These are phyloP conservation scores for Poecile atricapillus DNA, from an alignment of 2,113 vertebrate genomes.

Conservation along the genomic window DNA sequence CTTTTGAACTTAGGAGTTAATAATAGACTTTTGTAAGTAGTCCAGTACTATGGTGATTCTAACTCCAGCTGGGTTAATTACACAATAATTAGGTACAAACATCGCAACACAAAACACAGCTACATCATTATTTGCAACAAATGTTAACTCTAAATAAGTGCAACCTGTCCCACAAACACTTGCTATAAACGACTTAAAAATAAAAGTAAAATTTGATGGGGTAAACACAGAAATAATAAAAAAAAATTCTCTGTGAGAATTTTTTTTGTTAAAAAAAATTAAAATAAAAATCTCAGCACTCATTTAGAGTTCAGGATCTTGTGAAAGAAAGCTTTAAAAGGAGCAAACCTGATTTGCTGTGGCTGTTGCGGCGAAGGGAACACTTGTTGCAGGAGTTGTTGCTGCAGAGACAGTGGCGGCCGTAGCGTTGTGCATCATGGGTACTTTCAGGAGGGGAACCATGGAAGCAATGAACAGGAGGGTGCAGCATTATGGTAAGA, in stretches of 20 bases:
- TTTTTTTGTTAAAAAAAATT: conserved; percentile 75
- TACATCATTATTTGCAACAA: conserved; percentile 86
- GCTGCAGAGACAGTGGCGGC: conserved; percentile 99
- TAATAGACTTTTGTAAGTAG: conserved; percentile 38
- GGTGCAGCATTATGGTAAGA: conserved; percentile 96
- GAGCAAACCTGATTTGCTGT: conserved; percentile 99
- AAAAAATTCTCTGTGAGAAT: conserved; percentile 83
- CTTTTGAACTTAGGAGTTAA: conserved; percentile 43
- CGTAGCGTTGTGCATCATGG: conserved; percentile 99
- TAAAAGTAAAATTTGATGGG: conserved; percentile 83
- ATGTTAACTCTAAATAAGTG: conserved; percentile 99
- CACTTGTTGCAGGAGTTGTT: conserved; percentile 99
- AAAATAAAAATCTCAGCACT: conserved; percentile 80
- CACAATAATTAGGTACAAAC: conserved; percentile 82
- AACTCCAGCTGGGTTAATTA: conserved; percentile 76
- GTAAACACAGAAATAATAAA: conserved; percentile 78
- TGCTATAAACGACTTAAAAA: conserved; percentile 78
- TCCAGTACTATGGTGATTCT: conserved; percentile 56
- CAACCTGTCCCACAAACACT: conserved; percentile 81
- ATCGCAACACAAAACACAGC: conserved; percentile 93
- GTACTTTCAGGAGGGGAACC: conserved; percentile 93
- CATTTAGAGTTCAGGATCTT: conserved; percentile 97
- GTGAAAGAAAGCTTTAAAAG: conserved; percentile 99
- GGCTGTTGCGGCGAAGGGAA: conserved; percentile 99
- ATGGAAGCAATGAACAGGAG: conserved; percentile 92